Evolutionary conservation across 53 echinoderm and acorn worm genomes (phyloP).

Genomic region (Holothuria leucospilota): DNA sequence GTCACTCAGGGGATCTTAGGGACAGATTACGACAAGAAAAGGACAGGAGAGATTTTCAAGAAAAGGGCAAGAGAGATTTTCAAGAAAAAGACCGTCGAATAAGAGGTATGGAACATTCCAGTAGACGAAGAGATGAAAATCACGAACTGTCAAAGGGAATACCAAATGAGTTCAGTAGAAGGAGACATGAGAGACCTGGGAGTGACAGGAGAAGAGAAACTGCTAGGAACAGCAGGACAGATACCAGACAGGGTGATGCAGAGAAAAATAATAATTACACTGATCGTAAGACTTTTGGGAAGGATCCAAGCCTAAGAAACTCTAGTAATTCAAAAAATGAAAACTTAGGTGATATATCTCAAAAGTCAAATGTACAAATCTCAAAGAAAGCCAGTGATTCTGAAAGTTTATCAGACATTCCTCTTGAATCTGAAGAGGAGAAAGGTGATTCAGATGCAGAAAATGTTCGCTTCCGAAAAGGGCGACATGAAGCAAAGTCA

Average conservation of each 20-base stretch:
- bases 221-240: neutral
- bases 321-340: neutral
- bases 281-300: neutral
- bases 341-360: neutral
- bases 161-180: neutral
- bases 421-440: conserved; percentile 42
- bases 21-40: neutral
- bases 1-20: neutral
- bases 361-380: neutral
- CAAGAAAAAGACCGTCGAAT: neutral
- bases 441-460: conserved; percentile 26
- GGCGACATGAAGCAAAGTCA: neutral
- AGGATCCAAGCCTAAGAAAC: neutral
- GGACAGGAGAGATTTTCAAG: neutral
- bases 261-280: neutral
- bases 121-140: conserved; percentile 2
- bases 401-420: conserved; percentile 51
- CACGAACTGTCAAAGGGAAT: neutral
- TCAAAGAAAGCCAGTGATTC: conserved; percentile 35
- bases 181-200: neutral
- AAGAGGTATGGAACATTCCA: neutral
- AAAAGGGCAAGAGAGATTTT: neutral
- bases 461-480: conserved; percentile 32
- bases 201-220: conserved; percentile 5
- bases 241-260: neutral